Base-by-base conservation (phyloP, 2,888 invertebrate species). In the Acleris literana region DNA sequence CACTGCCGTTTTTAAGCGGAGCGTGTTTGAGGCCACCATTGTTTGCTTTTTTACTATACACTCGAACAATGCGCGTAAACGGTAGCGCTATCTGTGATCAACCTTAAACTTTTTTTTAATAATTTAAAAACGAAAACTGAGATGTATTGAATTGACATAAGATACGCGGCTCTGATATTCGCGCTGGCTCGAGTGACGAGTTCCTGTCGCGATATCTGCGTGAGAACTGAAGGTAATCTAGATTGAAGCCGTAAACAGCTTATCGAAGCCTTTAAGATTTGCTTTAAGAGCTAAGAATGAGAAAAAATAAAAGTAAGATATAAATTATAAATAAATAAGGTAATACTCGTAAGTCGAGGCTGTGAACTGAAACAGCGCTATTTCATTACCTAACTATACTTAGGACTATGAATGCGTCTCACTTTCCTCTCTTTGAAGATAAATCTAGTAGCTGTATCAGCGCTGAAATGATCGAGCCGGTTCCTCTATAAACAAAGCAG, bases 71-170 rank as follows among this genome's bases (percentile, higher is more conserved):
- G 84, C 81, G 88, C 86, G 90, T 92, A 92, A 91, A 87, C 92
- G 92, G 92, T 92, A 92, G 92, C 90, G 75, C 80, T 91, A 92
- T 92, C 92, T 89, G 89, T 90, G 90, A 92, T 92, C 92, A 87
- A 88, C 85, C 87, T 88, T 87, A 85, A 85, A 86, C 83, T 79
- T 79, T 83, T 84, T 85, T 87, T 79, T 76, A 81, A 80, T 80
- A 78, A 76, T 79, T 83, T 82, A 81, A 75, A 76, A 74, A 74
- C 69, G 80, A 81, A 86, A 85, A 79, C 77, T 69, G 81, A 85
- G 85, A 83, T 83, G 80, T 72, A 77, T 76, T 78, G 80, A 82
- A 83, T 82, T 72, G 76, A 81, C 87, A 84, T 81, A 87, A 77
- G 84, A 66, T 77, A 77, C 75, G 71, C 74, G 77, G 75, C 75